These are phyloP conservation scores for Sipha maydis DNA, from an alignment of 2,888 invertebrate genomes.

Conservation along the genomic window DNA sequence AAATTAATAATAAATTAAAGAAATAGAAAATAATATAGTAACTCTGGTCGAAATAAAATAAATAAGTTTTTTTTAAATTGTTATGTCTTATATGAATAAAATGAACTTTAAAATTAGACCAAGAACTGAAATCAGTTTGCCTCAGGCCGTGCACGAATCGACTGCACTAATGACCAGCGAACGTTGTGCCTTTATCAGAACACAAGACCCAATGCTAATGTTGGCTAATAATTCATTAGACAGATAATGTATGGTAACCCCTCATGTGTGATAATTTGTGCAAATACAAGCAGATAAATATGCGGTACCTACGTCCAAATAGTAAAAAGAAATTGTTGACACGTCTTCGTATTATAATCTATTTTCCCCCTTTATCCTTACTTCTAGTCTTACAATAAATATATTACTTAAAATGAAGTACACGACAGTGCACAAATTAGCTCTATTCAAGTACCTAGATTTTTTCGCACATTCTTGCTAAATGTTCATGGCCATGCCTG, in stretches of 20 bases:
- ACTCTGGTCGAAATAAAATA: neutral
- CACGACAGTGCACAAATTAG: constrained; percentile 34
- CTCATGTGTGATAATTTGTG: constrained; percentile 59
- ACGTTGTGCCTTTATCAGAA: constrained; percentile 51
- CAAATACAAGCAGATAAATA: constrained; percentile 57
- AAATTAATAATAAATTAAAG: neutral
- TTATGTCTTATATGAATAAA: neutral
- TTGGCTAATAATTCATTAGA: constrained; percentile 61
- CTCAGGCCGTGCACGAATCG: constrained; percentile 27
- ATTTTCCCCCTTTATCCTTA: constrained; percentile 34
- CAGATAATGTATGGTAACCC: constrained; percentile 56
- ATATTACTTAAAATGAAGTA: constrained; percentile 26
- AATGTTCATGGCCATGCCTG: constrained; percentile 16
- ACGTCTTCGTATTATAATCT: constrained; percentile 53
- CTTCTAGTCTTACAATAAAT: constrained; percentile 21
- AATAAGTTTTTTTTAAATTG: neutral
- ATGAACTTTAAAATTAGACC: constrained; percentile 5
- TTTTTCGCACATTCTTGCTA: constrained; percentile 47
- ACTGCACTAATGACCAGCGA: constrained; percentile 56
- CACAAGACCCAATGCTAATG: constrained; percentile 57
- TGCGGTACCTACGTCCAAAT: constrained; percentile 13
- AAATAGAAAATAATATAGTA: neutral
- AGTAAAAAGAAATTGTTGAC: constrained; percentile 56
- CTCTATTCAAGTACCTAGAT: constrained; percentile 48
- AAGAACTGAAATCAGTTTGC: constrained; percentile 1